These are phyloP conservation scores for Spicauda simplicius DNA, from an alignment of 2,888 invertebrate genomes.

Conservation along the genomic window DNA sequence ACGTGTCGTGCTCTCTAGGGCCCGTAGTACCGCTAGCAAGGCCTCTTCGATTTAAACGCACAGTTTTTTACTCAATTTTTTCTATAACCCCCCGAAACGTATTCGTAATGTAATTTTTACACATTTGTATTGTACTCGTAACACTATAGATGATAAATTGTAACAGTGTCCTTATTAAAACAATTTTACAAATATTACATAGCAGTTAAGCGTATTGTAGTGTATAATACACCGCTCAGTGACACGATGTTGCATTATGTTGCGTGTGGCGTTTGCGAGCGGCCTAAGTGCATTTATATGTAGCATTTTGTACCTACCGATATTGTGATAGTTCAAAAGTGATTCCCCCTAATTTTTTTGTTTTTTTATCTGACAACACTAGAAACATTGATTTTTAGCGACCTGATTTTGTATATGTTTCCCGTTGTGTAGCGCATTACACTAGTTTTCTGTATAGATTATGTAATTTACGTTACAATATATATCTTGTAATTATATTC, in stretches of 20 bases:
- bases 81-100: constrained; percentile 44
- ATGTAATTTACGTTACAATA: too few relatives aligned
- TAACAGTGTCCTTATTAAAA: constrained; percentile 41
- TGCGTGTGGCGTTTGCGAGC: constrained; percentile 30
- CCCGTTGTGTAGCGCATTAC: not conserved
- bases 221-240: constrained; percentile 14
- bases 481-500: constrained; percentile 13
- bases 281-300: constrained; percentile 59
- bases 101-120: constrained; percentile 47
- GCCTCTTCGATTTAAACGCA: constrained; percentile 50
- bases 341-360: constrained; percentile 41
- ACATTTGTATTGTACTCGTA: constrained; percentile 44
- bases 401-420: constrained; percentile 10
- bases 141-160: constrained; percentile 34
- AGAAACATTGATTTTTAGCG: constrained; percentile 20
- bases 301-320: constrained; percentile 65
- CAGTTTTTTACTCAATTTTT: constrained; percentile 53
- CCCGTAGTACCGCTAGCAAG: constrained; percentile 46
- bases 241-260: constrained; percentile 4
- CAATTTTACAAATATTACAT: constrained; percentile 41
- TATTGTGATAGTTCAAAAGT: constrained; percentile 62
- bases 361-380: constrained; percentile 19
- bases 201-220: constrained; percentile 35
- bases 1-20: constrained; percentile 23
- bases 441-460: constrained; percentile 6